Evolutionary conservation across 2,113 vertebrate genomes (phyloP), one percentile per base, ranked within the genome.

Genomic region (Chitala chitala): DNA sequence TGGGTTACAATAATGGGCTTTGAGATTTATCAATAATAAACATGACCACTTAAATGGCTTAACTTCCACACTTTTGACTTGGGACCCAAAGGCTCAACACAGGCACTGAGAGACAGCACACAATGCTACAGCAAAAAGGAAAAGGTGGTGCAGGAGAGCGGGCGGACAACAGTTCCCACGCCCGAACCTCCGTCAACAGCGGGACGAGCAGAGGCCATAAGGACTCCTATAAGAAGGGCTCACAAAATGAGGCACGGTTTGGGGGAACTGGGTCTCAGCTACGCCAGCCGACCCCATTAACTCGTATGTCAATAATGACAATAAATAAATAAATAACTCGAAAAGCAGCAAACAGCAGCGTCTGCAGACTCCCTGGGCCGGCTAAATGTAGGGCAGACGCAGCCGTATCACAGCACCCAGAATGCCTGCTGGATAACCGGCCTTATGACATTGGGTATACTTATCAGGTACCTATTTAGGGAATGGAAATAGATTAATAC

Each of bases 41-140:
- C 2, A 61, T 29, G 33, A 76, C 64, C 51, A 74, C 63, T 72
- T 56, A 22, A 58, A 76, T 59, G 75, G 75, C 78, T 78, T 78
- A 8, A 44, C 72, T 70, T 63, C 66, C 5, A 20, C 5, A 22
- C 26, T 69, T 36, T 15, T 3, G 66, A 6, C 5, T 42, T n/a
- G 10, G 15, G 54, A 22, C n/a, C 5, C n/a, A 24, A 1, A 5
- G 54, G 24, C 20, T 56, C 54, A 22, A 22, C n/a, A 22, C 24
- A 22, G 54, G 20, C 3, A 56, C 3, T 0, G n/a, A 9, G 54
- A 24, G 20, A 56, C 4, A 24, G n/a, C 20, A 2, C 54, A 2
- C 20, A 51, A 10, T 2, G 20, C 12, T 8, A 8, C 12, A 20
- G 20, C 48, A 51, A 51, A 51, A 51, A 2, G n/a, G n/a, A n/a